phyloP scores from a whole-genome alignment of 2,888 invertebrate species.

The Torymus tubicola region DNA sequence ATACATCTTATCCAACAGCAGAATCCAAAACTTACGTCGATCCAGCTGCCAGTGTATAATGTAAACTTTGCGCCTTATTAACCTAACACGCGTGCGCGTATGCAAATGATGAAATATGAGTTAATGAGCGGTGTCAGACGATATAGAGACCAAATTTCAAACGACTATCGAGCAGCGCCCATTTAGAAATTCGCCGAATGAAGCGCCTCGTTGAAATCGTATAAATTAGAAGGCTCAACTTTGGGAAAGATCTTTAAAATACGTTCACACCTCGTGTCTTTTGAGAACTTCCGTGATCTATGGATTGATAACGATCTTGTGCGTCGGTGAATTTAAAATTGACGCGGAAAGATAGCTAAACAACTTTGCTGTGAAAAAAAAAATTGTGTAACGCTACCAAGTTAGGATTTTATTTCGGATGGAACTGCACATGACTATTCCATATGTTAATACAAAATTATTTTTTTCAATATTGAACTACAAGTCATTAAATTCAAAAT shows the following conservation, averaged over 20 bases:
- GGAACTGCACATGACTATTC: no score
- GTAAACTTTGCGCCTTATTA: conserved; percentile 16
- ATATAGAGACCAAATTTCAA: no score
- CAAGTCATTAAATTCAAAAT: no score
- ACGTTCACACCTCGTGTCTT: conserved; percentile 57
- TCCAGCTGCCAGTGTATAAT: conserved; percentile 11
- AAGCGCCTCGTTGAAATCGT: not conserved
- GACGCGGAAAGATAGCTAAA: conserved; percentile 3
- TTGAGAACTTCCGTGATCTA: conserved; percentile 46
- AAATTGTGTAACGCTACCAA: not conserved
- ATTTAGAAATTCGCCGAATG: conserved; percentile 46
- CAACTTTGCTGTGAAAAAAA: not conserved
- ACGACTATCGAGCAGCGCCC: no score
- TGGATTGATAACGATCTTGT: conserved; percentile 48
- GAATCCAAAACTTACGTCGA: no score
- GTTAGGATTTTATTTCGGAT: not conserved
- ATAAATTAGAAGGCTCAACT: conserved; percentile 30
- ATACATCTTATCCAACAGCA: no score
- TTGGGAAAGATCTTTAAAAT: conserved; percentile 53
- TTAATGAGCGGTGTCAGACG: conserved; percentile 33
- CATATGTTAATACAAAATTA: no score
- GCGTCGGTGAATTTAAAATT: conserved; percentile 9
- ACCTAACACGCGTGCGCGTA: conserved; percentile 15
- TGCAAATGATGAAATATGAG: conserved; percentile 55
- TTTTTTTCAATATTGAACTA: no score